These are phyloP conservation scores for Cassiopea xamachana DNA, from an alignment of 30 jellyfish, hydroid and myxozoan genomes.

Conservation along the genomic window DNA sequence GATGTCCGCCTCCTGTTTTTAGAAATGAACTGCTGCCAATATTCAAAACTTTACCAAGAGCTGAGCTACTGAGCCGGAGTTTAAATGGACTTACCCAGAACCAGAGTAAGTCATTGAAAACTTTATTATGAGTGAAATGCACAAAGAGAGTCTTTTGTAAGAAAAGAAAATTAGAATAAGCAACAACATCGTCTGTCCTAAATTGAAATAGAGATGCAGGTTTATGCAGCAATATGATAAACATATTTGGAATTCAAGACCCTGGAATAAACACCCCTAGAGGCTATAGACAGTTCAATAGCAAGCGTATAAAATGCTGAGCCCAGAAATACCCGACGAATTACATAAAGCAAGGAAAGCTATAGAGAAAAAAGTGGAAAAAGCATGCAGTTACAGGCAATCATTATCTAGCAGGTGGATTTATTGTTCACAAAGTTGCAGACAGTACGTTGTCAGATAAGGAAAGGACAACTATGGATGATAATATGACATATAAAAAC, in stretches of 20 bases:
- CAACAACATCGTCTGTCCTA: not conserved
- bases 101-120: conserved; percentile 56
- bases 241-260: not conserved
- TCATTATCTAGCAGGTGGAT: conserved; percentile 6
- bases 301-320: not conserved
- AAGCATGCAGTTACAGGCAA: not conserved
- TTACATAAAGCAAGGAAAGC: not conserved
- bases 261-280: conserved; percentile 6
- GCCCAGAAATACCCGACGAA: not conserved
- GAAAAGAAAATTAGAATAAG: not conserved
- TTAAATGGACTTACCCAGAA: conserved; percentile 56
- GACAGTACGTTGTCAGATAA: not conserved
- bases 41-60: conserved; percentile 28
- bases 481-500: too few relatives aligned
- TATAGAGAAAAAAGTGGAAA: not conserved
- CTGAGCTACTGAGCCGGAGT: conserved; percentile 35
- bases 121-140: conserved; percentile 52
- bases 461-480: not conserved
- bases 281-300: not conserved
- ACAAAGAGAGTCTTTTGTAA: conserved; percentile 43
- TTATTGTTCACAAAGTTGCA: conserved; percentile 11
- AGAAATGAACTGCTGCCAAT: conserved; percentile 38
- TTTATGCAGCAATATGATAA: not conserved
- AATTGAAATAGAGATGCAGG: conserved; percentile 8
- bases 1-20: conserved; percentile 56